Conservation (phyloP, 2,113 vertebrate species). For the Chitala chitala region DNA sequence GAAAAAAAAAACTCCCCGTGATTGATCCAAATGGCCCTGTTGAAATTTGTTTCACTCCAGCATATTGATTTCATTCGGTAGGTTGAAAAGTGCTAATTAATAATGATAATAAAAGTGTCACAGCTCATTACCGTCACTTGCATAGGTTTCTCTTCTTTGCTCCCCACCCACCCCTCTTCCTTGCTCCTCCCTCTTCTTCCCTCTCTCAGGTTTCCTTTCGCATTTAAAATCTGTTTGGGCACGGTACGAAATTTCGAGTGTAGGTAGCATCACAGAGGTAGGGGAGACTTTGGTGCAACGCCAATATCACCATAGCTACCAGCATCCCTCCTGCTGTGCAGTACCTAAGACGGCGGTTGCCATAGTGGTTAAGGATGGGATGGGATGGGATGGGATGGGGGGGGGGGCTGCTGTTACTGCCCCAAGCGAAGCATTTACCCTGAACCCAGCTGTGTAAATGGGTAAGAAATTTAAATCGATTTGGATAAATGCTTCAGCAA, state of each 20-base stretch:
- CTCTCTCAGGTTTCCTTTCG: not conserved
- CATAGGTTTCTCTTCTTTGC: constrained; percentile 33
- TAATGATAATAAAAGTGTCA: constrained; percentile 99
- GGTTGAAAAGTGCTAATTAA: constrained; percentile 97
- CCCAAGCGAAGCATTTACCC: not conserved
- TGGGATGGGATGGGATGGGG: too few species aligned
- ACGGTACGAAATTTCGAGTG: too few species aligned
- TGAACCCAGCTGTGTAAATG: not conserved
- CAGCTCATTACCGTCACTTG: constrained; percentile 87
- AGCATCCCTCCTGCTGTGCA: too few species aligned
- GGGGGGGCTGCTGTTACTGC: not conserved
- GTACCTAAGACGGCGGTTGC: too few species aligned
- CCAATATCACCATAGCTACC: too few species aligned
- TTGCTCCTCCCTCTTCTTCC: not conserved
- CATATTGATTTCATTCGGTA: constrained; percentile 94
- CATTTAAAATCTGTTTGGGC: not conserved
- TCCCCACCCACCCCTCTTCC: constrained; percentile 25
- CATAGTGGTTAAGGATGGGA: too few species aligned
- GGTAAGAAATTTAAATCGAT: not conserved
- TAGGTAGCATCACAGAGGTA: too few species aligned
- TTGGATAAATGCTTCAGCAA: not conserved
- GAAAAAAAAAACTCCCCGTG: constrained; percentile 94
- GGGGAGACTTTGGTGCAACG: too few species aligned
- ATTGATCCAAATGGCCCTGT: constrained; percentile 96
- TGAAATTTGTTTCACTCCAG: constrained; percentile 96